phyloP scores from a whole-genome alignment of 2,113 vertebrate species.

The Cyphomyrus plagiostoma region DNA sequence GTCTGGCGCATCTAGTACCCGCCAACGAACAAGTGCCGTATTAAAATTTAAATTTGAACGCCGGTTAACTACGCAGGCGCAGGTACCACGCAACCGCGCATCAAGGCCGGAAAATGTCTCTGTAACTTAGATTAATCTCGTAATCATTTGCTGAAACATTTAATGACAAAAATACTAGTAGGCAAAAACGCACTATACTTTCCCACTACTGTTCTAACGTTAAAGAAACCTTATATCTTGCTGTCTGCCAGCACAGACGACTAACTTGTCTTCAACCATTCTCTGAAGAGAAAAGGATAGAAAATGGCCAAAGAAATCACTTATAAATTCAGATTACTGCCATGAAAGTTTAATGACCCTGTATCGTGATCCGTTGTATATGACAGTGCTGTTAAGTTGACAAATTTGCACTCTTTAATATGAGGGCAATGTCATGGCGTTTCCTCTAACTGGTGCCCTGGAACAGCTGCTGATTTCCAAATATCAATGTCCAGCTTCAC shows the following conservation, averaged over 20 bases:
- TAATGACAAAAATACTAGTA: neutral
- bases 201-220: neutral
- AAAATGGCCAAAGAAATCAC: neutral
- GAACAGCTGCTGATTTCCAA: neutral
- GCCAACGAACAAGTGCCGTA: neutral
- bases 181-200: neutral
- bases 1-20: neutral
- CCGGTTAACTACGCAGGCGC: neutral
- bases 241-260: neutral
- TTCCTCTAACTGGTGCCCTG: neutral
- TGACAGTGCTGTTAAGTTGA: neutral
- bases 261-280: neutral
- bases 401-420: neutral
- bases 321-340: neutral
- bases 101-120: neutral
- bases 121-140: neutral
- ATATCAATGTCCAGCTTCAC: neutral
- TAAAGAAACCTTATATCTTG: neutral
- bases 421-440: neutral
- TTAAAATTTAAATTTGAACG: neutral
- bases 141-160: neutral
- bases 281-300: neutral
- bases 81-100: neutral
- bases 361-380: neutral
- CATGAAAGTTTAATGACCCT: neutral